Evolutionary conservation across 2,113 vertebrate species (phyloP).

Genomic region (Gracilinanus agilis): DNA sequence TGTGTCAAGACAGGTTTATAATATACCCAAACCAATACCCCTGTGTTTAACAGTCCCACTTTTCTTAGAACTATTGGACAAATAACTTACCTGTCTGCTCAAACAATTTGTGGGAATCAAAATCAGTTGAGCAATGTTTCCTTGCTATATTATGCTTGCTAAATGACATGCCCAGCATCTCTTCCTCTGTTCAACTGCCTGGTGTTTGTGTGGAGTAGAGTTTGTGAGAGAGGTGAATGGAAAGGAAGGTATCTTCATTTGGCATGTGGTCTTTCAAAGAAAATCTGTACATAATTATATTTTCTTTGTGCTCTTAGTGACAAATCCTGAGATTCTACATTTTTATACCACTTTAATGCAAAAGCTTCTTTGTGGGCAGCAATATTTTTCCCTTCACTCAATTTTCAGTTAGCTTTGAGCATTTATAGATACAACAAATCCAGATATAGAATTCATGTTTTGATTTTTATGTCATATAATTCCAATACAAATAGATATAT

Average conservation of each 20-base stretch:
- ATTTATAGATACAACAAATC: neutral
- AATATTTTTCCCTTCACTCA: neutral
- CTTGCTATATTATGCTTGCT: neutral
- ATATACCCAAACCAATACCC: neutral
- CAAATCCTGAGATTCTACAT: neutral
- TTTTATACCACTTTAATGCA: neutral
- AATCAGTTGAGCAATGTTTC: neutral
- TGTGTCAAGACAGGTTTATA: neutral
- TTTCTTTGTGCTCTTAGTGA: neutral
- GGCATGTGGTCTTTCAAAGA: neutral
- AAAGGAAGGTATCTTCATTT: neutral
- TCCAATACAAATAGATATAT: neutral
- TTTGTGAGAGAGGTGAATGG: rapidly evolving
- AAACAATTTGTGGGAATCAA: neutral
- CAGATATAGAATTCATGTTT: neutral
- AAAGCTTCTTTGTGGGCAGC: neutral
- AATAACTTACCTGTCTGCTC: neutral
- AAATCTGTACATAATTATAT: neutral
- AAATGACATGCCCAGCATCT: neutral
- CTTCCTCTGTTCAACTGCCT: neutral
- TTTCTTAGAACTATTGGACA: neutral
- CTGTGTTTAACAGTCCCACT: neutral
- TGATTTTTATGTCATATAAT: neutral
- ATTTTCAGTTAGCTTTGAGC: neutral
- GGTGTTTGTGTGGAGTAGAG: neutral